A percentile compares a stretch with the other conserved stretches of the same genome.
Evolutionary conservation across 2,888 invertebrate species (phyloP).

Genomic region (Eucriotettix oculatus): DNA sequence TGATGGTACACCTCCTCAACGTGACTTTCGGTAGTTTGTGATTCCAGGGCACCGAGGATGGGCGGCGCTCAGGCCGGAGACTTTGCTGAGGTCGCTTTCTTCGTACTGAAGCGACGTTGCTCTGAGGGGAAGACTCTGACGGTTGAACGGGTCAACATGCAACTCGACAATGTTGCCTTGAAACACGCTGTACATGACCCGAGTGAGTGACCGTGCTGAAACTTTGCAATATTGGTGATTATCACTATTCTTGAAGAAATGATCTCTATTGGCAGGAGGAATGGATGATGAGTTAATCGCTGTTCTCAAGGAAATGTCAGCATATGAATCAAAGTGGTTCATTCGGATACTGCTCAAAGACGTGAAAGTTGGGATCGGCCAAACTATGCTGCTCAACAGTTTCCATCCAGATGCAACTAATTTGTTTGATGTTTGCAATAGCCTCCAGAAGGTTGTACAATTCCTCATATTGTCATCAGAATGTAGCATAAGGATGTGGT

Average conservation of each 20-base stretch:
- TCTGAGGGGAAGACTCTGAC: conserved; percentile 33
- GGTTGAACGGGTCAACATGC: conserved; percentile 52
- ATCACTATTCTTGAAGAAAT: not conserved
- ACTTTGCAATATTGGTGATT: not conserved
- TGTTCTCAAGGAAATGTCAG: conserved; percentile 48
- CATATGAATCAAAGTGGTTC: conserved; percentile 77
- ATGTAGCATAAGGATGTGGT: not conserved
- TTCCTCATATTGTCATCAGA: not conserved
- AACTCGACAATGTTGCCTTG: conserved; percentile 57
- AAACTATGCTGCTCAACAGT: conserved; percentile 46
- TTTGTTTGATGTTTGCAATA: conserved; percentile 51
- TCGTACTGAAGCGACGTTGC: conserved; percentile 39
- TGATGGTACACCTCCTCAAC: too few relatives aligned
- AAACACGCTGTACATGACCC: conserved; percentile 44
- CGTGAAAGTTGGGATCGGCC: conserved; percentile 57
- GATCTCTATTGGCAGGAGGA: conserved; percentile 20
- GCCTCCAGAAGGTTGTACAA: conserved; percentile 41
- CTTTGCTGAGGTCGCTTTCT: conserved; percentile 65
- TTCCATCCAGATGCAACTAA: conserved; percentile 71
- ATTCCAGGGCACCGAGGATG: conserved; percentile 31
- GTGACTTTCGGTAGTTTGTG: not conserved
- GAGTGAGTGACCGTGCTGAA: conserved; percentile 23
- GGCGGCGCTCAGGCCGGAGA: conserved; percentile 40
- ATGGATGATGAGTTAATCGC: conserved; percentile 45
- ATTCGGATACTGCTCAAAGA: conserved; percentile 76